Evolutionary conservation across 1,140 invertebrate species (phyloP).

Genomic region (Solen grandis): DNA sequence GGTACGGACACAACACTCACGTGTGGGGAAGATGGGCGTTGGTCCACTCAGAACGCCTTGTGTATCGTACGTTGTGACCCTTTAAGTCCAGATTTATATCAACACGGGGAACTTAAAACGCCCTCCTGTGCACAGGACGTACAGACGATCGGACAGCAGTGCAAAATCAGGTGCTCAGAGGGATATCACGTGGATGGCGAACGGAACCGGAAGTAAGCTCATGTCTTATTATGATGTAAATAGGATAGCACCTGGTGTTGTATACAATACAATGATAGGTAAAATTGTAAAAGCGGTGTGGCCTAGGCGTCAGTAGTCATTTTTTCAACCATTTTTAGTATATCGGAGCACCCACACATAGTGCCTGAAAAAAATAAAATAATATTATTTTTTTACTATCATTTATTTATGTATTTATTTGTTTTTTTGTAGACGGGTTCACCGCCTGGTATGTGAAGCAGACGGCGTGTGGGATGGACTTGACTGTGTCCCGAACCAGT

Average conservation of each 20-base stretch:
- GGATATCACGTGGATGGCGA: conserved; percentile 39
- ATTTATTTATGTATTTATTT: too few species aligned
- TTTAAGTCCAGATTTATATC: background rate
- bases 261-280: background rate
- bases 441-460: conserved; percentile 36
- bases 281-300: too few species aligned
- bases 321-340: background rate
- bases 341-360: background rate
- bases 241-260: background rate
- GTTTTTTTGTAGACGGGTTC: conserved; percentile 29
- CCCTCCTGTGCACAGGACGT: conserved; percentile 18
- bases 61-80: conserved; percentile 63
- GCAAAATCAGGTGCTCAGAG: conserved; percentile 43
- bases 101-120: conserved; percentile 44
- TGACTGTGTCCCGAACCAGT: conserved; percentile 29
- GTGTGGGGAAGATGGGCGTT: conserved; percentile 65
- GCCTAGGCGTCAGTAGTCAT: background rate
- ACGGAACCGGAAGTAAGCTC: conserved; percentile 14
- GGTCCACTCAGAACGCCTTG: conserved; percentile 63
- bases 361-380: too few species aligned
- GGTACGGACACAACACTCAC: conserved; percentile 59
- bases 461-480: conserved; percentile 45
- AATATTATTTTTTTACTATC: too few species aligned
- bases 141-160: conserved; percentile 38
- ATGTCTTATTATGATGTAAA: background rate